Evolutionary conservation across 2,888 invertebrate genomes (phyloP), one percentile per base, ranked within the genome.

Genomic region (Tyria jacobaeae): DNA sequence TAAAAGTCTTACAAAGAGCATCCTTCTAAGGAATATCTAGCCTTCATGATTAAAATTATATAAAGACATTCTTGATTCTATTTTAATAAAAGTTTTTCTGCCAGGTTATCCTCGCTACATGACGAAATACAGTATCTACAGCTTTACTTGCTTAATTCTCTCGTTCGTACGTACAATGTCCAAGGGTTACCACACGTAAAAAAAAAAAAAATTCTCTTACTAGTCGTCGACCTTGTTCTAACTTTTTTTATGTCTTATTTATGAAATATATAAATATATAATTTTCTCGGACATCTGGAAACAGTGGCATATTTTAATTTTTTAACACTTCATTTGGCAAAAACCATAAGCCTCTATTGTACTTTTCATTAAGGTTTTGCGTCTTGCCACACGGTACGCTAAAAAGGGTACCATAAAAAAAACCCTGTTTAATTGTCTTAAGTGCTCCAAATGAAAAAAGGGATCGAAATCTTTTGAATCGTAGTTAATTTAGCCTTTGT

Each of bases 401-500:
- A 79, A 77, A 79, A 80, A 69, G 82, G 81, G 79, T 73, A 52
- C 68, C 64, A 79, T 79, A 78, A 81, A 84, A 86, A 58, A 85
- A 86, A 76, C 75, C 57, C 78, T 21, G 73, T 76, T 85, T 87
- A 88, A 89, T 89, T 89, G 88, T 89, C 86, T 87, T 86, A 86
- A 88, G 87, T 85, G 88, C 76, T 82, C 74, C 73, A 78, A 76
- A 83, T 75, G 76, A 81, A 86, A 86, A 85, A 81, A 73, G 78
- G 79, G 74, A 69, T 68, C 78, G 79, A 79, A 74, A 76, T 79
- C 73, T 73, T 83, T 84, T 83, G 80, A 82, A 81, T 79, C 27
- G 56, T 71, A 78, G 68, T 74, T 69, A 68, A 75, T 75, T 77
- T 75, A 69, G 60, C 73, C 76, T 81, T 87, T 88, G 86, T 87